Base-by-base conservation (phyloP, 2,113 vertebrate genomes). In the Siphamia tubifer region DNA sequence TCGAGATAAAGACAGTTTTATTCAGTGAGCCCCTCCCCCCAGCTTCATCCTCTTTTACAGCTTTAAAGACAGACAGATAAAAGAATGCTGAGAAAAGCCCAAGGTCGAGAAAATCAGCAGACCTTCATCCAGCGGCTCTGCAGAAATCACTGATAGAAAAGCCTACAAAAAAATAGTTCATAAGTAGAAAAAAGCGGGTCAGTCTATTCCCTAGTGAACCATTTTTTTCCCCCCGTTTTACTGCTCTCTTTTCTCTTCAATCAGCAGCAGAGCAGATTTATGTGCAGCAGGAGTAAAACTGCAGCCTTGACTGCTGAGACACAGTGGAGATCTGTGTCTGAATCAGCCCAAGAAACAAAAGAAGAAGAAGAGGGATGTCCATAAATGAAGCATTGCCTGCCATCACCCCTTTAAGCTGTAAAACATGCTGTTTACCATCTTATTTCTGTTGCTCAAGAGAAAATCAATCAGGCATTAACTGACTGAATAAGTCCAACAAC, bases 221-320 rank as follows among this genome's bases (percentile, higher is more conserved):
- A 7, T 67, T 51, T 60, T 38, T 66, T 20, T n/a, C n/a, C n/a
- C n/a, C 70, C 43, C 36, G 8, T 65, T 74, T 74, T 55, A 60
- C 42, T 39, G 47, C 55, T 53, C 40, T 30, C 58, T 54, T 35
- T 54, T 58, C 57, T 64, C 63, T 69, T 64, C 65, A 56, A 40
- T 53, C 63, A 62, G 64, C 57, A 32, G 53, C 43, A 24, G 4
- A 32, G 42, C 60, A 60, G 55, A 70, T 74, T 81, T 62, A 67
- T 45, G 55, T 23, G 68, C 30, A 34, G 19, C 47, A 1, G 31
- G 55, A 45, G 30, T 49, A 35, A 66, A 69, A 53, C 30, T 40
- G 47, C 56, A 64, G 65, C 45, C 44, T 52, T 40, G 62, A 57
- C 52, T 53, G 56, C 32, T n/a, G n/a, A 40, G 43, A 63, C n/a